Evolutionary conservation across 2,888 invertebrate species (phyloP).

Genomic region (Apodemia zela): DNA sequence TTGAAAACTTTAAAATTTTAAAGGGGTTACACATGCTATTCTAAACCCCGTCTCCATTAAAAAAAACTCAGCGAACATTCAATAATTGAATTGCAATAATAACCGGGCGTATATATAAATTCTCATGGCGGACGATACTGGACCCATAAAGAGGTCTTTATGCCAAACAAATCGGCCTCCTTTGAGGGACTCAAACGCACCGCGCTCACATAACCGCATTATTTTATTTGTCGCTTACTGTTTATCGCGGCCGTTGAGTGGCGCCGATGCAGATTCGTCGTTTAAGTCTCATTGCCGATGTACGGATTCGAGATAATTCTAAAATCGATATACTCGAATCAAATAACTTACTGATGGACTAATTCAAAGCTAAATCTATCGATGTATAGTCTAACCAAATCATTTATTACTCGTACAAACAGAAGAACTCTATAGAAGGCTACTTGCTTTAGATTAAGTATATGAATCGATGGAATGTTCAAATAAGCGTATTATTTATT

Average conservation of each 20-base stretch:
- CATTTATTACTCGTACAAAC: too few relatives aligned
- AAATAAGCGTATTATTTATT: constrained; percentile 57
- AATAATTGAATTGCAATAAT: constrained; percentile 78
- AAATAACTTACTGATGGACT: neutral
- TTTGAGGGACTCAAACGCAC: constrained; percentile 67
- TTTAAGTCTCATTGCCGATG: neutral
- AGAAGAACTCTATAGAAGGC: too few relatives aligned
- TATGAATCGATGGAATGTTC: constrained; percentile 25
- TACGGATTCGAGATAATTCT: constrained; percentile 13
- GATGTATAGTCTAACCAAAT: neutral
- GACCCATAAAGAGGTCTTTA: constrained; percentile 70
- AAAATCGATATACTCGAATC: neutral
- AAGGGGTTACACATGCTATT: neutral
- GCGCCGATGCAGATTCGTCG: constrained; percentile 24
- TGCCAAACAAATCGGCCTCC: constrained; percentile 77
- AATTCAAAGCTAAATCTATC: neutral
- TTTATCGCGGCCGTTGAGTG: constrained; percentile 40
- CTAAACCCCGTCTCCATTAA: neutral
- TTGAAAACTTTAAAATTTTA: neutral
- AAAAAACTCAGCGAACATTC: constrained; percentile 4
- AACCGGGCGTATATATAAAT: constrained; percentile 53
- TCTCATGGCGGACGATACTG: constrained; percentile 43
- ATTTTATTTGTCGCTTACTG: constrained; percentile 62
- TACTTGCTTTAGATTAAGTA: too few relatives aligned
- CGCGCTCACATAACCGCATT: constrained; percentile 52